Base-by-base conservation (phyloP, 2,113 vertebrate species). In the Antechinus flavipes region DNA sequence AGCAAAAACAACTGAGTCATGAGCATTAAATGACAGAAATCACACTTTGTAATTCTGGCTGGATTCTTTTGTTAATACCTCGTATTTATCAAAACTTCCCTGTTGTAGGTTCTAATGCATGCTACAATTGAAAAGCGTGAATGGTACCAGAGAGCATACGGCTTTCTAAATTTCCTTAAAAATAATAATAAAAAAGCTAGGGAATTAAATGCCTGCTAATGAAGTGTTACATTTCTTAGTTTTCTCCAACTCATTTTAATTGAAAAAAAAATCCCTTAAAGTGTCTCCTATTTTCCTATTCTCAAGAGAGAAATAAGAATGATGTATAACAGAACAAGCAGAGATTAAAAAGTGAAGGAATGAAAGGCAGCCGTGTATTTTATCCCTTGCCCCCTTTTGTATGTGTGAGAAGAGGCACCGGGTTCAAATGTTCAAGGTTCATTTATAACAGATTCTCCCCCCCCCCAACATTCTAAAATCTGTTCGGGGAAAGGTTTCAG, bases 161-260 rank as follows among this genome's bases (percentile, higher is more conserved):
- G 50, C 95, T 98, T 97, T 95, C 95, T 95, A 97, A 50, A 97
- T 97, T 95, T 97, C 95, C 97, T 98, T 97, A 97, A 98, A 97
- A 97, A 96, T 97, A 97, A 97, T 97, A 68, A 68, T 16, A 68
- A 58, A 68, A 35, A 97, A 96, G 95, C 97, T 95, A 93, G 91
- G 93, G 96, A 96, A 97, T 96, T 97, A 97, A 98, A 96, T 94
- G 95, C 95, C 61, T 97, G 95, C 95, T 98, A 97, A 97, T 96
- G 96, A 98, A 96, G 93, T 97, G 96, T 97, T 97, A 96, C 94
- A 97, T 96, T 98, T 98, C 95, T 95, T 98, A 97, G 97, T 97
- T 98, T 98, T 97, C 95, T 97, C 94, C 92, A 97, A 97, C 95
- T 97, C 93, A 97, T 97, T 97, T 97, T 98, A 97, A 97, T 98